Base-by-base conservation (phyloP, 2,113 vertebrate species). In the Pollachius pollachius region DNA sequence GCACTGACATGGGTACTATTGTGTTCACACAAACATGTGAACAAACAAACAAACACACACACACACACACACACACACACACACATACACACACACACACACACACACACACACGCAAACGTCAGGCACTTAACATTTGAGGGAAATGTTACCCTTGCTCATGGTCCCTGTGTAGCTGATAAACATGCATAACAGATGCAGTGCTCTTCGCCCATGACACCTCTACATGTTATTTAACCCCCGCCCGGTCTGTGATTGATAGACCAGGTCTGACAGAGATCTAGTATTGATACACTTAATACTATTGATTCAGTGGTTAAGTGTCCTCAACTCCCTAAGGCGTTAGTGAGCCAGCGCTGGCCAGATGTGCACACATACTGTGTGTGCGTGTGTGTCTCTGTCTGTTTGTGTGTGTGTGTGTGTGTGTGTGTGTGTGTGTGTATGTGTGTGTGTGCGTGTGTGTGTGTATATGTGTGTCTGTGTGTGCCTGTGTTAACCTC, bases 261-360 rank as follows among this genome's bases (percentile, higher is more conserved):
- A 72, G 41, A 41, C 68, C 21, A 12, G 48, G 37, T 17, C n/a
- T 7, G 60, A 68, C 27, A 66, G 69, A 82, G 69, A 75, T 64
- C 79, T 34, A 52, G 17, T 81, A 88, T 89, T 84, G 85, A 87
- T 81, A 78, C 76, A 73, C 30, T 37, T 52, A 65, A 48, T 48
- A 48, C 71, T 84, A 88, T 86, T 86, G 86, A 89, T 83, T 73
- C 67, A 60, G 66, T 71, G 61, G 81, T 81, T 85, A 74, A 79
- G 41, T 74, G 17, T 62, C 57, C 34, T 63, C 2, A 34, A 57
- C n/a, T 64, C 52, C 5, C 19, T 3, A 64, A 34, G 70, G 72
- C 65, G 78, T 84, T 80, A 74, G 69, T 62, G 54, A 52, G 68
- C 41, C 72, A 84, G 76, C 59, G 73, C 78, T 25, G 9, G 41